phyloP scores from a whole-genome alignment of 92 coral and sea anemone species.

The Phenganax marumi region DNA sequence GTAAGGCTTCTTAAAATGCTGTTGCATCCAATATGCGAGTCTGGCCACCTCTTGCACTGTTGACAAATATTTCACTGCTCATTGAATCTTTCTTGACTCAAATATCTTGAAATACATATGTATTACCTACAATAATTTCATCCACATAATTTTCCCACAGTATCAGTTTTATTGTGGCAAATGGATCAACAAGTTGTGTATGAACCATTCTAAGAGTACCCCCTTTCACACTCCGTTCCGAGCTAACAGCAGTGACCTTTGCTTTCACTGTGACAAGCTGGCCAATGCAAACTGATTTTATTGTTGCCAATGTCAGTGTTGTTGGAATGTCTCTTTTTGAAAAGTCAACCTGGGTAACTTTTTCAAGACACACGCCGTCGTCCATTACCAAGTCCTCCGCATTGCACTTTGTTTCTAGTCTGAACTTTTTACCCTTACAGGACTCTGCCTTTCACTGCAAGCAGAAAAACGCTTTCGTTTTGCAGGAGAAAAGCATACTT shows the following conservation, averaged over 20 bases:
- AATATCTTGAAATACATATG: constrained; percentile 56
- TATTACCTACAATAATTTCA: constrained; percentile 39
- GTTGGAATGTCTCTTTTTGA: constrained; percentile 43
- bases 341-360: constrained; percentile 24
- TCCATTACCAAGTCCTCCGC: constrained; percentile 29
- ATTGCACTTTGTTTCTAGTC: constrained; percentile 25
- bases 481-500: constrained; percentile 25
- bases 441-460: constrained; percentile 11
- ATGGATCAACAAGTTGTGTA: constrained; percentile 45
- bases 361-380: constrained; percentile 36
- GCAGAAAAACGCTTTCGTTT: constrained; percentile 34
- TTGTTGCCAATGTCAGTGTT: constrained; percentile 27
- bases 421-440: constrained; percentile 40
- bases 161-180: constrained; percentile 28
- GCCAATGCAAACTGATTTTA: constrained; percentile 45
- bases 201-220: constrained; percentile 21
- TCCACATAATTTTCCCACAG: constrained; percentile 31
- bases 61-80: constrained; percentile 49
- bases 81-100: constrained; percentile 50
- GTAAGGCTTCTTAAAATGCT: constrained; percentile 45
- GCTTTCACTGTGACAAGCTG: constrained; percentile 61
- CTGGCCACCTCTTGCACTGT: constrained; percentile 60
- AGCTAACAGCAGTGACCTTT: constrained; percentile 37
- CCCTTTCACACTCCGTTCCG: constrained; percentile 15
- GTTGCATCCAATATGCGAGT: constrained; percentile 27